Base-by-base conservation (phyloP, 2,888 invertebrate species). In the Drosophila siamana region DNA sequence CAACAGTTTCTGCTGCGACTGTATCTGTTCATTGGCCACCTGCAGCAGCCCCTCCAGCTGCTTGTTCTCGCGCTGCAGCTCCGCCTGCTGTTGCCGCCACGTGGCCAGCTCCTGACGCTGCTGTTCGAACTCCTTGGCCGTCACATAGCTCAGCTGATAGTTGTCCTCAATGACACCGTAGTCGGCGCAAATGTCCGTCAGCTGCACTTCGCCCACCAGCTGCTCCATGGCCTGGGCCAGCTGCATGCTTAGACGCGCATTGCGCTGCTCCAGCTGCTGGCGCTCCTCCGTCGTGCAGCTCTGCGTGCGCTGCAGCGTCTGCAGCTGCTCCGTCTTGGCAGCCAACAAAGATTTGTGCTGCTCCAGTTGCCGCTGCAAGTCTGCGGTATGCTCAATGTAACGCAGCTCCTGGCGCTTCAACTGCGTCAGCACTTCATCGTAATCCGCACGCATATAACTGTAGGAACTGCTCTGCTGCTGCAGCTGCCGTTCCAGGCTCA, bases 121-220 rank as follows among this genome's bases (percentile, higher is more conserved):
- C 7, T 76, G 52, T 33, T 90, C 87, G 65, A 86, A 91, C 70
- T 92, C 91, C 11, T 77, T 70, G 0, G 80, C 80, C 0, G 92
- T 91, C 33, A 92, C 73, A 46, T 86, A 91, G 30, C 90, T 88
- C 30, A 92, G 44, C 61, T 90, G 85, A 26, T 91, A 72, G 63
- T 91, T 90, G 7, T 92, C 91, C 26, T 75, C 70, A 40, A 92
- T 90, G 3, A 92, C 83, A 3, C 91, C 91, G 73, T 91, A 91
- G 13, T 91, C 90, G 1, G 74, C 66, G 36, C 88, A 89, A 11
- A 91, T 72, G 1, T 89, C 91, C 0, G 82, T 59, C 2, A 88
- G 62, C 59, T 85, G 78, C 0, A 88, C 26, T 36, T 89, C 90
- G 0, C 78, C 69, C 15, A 91, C 66, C 5, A 91, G 56, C 24